Evolutionary conservation across 2,797 vertebrate species (phyloP).

Genomic region (Pelobates cultripes): DNA sequence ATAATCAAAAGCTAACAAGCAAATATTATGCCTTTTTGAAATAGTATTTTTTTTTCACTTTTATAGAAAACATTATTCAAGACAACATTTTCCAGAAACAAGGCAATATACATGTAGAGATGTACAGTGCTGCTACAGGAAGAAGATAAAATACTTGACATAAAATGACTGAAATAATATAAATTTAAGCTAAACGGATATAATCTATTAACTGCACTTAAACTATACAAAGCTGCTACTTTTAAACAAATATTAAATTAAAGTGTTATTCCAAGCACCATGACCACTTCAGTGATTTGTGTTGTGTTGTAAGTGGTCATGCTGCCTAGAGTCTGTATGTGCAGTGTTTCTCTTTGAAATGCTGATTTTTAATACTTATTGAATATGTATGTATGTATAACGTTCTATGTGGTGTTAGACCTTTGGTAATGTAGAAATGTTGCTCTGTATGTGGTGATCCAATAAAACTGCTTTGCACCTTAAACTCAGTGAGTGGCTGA

Average conservation of each 20-base stretch:
- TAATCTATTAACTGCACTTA: constrained; percentile 89
- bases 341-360: no score
- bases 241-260: constrained; percentile 61
- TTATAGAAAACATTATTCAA: constrained; percentile 99
- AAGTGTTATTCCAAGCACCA: constrained; percentile 88
- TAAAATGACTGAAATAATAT: constrained; percentile 79
- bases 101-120: constrained; percentile 99
- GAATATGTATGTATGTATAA: no score
- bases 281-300: constrained; percentile 72
- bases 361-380: no score
- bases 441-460: no score
- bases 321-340: no score
- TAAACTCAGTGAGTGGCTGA: constrained; percentile 60
- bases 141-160: constrained; percentile 72
- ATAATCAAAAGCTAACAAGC: no score
- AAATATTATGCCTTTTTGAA: no score
- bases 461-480: constrained; percentile 65
- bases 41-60: constrained; percentile 60
- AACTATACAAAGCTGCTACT: constrained; percentile 85
- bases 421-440: no score
- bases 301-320: no score
- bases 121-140: constrained; percentile 98
- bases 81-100: constrained; percentile 99
- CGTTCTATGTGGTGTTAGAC: no score
- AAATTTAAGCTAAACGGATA: constrained; percentile 85